These are phyloP conservation scores for Isichthys henryi DNA, from an alignment of 2,113 vertebrate genomes.

Conservation along the genomic window DNA sequence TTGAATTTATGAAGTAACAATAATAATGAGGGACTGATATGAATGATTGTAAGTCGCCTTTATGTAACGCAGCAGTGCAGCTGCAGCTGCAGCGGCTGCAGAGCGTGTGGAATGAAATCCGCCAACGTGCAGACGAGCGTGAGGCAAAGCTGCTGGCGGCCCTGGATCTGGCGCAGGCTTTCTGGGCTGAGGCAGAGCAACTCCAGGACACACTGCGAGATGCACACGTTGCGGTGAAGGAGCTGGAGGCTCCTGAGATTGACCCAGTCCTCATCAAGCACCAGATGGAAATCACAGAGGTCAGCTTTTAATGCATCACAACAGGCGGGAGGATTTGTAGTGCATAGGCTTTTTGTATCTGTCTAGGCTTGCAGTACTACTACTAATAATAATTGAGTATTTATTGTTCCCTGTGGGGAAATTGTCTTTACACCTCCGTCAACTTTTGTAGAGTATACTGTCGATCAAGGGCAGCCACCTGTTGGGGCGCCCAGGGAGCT, in stretches of 20 bases:
- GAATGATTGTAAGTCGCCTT: not conserved
- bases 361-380: not conserved
- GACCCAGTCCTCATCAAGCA: conserved; percentile 98
- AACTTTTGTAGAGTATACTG: no score
- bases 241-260: conserved; percentile 90
- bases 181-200: conserved; percentile 92
- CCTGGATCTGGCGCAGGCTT: conserved; percentile 86
- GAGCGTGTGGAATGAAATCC: conserved; percentile 95
- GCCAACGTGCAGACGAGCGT: conserved; percentile 79
- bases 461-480: no score
- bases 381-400: no score
- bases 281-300: conserved; percentile 81
- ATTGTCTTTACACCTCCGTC: no score
- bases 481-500: no score
- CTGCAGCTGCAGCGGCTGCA: conserved; percentile 84
- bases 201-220: conserved; percentile 86
- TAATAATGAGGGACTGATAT: not conserved
- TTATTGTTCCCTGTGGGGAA: no score
- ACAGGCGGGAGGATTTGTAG: not conserved
- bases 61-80: conserved; percentile 72
- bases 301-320: not conserved
- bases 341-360: not conserved
- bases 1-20: not conserved
- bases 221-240: conserved; percentile 85
- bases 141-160: conserved; percentile 92